phyloP scores from a whole-genome alignment of 2,113 vertebrate species.

The Telmatochromis bifrenatus region DNA sequence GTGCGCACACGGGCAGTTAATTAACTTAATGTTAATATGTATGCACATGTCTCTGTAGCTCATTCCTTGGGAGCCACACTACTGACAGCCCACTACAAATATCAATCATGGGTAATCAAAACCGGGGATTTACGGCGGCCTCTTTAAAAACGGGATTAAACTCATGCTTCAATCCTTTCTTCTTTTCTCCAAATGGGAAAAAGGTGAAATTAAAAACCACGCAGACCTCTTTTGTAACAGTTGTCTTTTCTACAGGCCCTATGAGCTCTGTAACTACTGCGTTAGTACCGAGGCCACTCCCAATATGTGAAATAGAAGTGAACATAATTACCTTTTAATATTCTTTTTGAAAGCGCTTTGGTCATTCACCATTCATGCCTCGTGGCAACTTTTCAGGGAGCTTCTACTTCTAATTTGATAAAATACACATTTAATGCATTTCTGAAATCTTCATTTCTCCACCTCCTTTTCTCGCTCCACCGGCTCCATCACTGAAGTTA shows the following conservation, averaged over 20 bases:
- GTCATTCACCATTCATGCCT: slow-evolving; percentile 30
- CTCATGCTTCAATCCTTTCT: neutral
- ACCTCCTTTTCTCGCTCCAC: slow-evolving; percentile 24
- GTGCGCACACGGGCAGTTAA: neutral
- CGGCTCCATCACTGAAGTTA: slow-evolving; percentile 27
- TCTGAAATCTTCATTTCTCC: slow-evolving; percentile 59
- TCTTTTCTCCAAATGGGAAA: neutral
- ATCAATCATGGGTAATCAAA: slow-evolving; percentile 26
- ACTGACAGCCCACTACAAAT: slow-evolving; percentile 28
- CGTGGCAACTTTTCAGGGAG: slow-evolving; percentile 28
- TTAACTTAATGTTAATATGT: neutral
- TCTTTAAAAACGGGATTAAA: neutral
- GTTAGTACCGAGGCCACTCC: neutral
- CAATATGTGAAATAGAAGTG: slow-evolving; percentile 5
- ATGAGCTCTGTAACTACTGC: neutral
- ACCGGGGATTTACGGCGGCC: neutral
- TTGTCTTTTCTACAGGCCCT: neutral
- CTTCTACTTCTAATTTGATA: slow-evolving; percentile 50
- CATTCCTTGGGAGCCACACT: neutral
- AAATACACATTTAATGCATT: slow-evolving; percentile 64
- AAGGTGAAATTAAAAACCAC: neutral
- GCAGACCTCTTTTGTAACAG: neutral
- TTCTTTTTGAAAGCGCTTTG: slow-evolving; percentile 17
- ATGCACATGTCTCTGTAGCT: neutral
- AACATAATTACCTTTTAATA: slow-evolving; percentile 43